Percentiles rank a stretch among this genome's conserved stretches.
phyloP scores from a whole-genome alignment of 1,140 invertebrate genomes.

The Heliothis virescens region DNA sequence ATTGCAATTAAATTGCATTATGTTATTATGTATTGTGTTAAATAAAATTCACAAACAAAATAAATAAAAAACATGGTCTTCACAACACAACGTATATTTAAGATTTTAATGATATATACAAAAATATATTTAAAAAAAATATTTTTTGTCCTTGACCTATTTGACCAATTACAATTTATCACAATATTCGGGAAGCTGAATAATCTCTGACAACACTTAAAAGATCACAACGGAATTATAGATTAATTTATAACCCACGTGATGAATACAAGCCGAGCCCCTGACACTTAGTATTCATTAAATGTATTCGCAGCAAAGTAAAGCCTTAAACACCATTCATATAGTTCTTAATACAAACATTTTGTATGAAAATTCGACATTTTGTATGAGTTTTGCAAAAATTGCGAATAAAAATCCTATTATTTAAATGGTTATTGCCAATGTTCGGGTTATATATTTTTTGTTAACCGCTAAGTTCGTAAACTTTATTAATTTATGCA shows the following conservation, averaged over 20 bases:
- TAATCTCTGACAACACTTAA: neutral
- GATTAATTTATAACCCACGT: neutral
- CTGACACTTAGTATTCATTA: neutral
- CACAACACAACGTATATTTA: too few relatives aligned
- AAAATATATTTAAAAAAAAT: too few relatives aligned
- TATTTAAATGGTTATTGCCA: constrained; percentile 7
- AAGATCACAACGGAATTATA: neutral
- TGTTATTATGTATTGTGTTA: too few relatives aligned
- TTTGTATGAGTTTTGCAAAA: constrained; percentile 2
- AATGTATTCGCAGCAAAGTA: neutral
- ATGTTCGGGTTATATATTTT: neutral
- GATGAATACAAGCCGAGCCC: neutral
- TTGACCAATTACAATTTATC: too few relatives aligned
- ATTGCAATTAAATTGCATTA: too few relatives aligned
- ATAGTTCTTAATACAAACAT: neutral
- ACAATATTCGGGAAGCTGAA: neutral
- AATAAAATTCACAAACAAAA: too few relatives aligned
- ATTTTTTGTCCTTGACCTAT: too few relatives aligned
- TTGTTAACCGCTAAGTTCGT: neutral
- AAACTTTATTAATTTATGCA: too few relatives aligned
- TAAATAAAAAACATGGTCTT: too few relatives aligned
- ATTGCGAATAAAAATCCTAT: neutral
- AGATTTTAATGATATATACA: too few relatives aligned
- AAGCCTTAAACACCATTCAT: neutral
- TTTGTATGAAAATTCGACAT: constrained; percentile 13